These are phyloP conservation scores for Rotaria sp. DNA, from an alignment of 2,888 invertebrate genomes.

Conservation along the genomic window DNA sequence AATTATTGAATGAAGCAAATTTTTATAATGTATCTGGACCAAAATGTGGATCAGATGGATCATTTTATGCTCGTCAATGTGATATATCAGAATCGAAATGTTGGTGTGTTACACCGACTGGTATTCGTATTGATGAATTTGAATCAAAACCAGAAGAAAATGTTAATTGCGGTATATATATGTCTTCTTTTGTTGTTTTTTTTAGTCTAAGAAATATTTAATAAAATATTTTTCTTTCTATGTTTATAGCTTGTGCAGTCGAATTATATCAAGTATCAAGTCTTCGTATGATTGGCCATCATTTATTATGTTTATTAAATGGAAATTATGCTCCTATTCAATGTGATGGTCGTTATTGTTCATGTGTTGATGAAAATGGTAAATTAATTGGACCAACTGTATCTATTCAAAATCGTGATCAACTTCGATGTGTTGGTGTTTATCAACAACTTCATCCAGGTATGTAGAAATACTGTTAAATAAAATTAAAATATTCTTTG, in stretches of 20 bases:
- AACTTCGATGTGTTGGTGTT: conserved; percentile 39
- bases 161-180: conserved; percentile 38
- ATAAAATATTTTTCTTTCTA: too few relatives aligned
- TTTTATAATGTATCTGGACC: neutral
- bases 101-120: conserved; percentile 33
- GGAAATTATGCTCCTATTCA: conserved; percentile 39
- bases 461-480: neutral
- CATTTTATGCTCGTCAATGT: conserved; percentile 36
- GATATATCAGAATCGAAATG: conserved; percentile 32
- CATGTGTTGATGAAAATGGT: conserved; percentile 39
- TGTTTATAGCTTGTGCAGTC: conserved; percentile 32
- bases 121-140: conserved; percentile 30
- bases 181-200: too few relatives aligned
- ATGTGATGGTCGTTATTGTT: conserved; percentile 37
- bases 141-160: conserved; percentile 26
- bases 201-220: too few relatives aligned
- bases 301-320: conserved; percentile 34
- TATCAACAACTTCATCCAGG: conserved; percentile 35
- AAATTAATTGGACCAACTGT: conserved; percentile 38
- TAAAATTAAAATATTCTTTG: neutral
- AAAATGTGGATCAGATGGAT: conserved; percentile 24
- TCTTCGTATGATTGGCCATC: conserved; percentile 32
- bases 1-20: neutral
- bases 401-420: conserved; percentile 35
- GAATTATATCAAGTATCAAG: conserved; percentile 35